Conservation (phyloP, 2,113 vertebrate genomes). For the Raja brachyura region DNA sequence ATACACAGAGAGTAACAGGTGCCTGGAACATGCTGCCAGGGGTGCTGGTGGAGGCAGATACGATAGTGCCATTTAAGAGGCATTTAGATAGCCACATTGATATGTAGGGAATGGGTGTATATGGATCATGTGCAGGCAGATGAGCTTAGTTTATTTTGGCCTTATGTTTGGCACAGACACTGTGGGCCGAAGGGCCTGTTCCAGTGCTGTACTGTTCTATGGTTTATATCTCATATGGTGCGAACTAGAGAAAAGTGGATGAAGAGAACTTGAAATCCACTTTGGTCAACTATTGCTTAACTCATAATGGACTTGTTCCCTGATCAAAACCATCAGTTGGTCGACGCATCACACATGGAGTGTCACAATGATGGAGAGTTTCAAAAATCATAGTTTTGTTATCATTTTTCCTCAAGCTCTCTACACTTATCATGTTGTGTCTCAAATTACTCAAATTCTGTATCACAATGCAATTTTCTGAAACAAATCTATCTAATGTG, state of each 20-base stretch:
- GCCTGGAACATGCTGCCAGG: too few relatives aligned
- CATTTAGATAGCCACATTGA: too few relatives aligned
- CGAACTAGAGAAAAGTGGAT: background rate
- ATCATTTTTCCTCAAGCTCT: background rate
- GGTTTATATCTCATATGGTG: too few relatives aligned
- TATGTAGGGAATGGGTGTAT: too few relatives aligned
- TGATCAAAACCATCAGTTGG: background rate
- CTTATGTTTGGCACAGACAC: too few relatives aligned
- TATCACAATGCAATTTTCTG: background rate
- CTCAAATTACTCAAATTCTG: background rate
- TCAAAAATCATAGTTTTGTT: background rate
- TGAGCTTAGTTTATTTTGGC: too few relatives aligned
- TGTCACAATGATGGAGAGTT: background rate
- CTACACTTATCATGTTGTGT: background rate
- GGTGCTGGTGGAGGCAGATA: too few relatives aligned
- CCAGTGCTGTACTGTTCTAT: too few relatives aligned
- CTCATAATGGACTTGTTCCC: background rate
- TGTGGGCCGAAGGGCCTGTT: too few relatives aligned
- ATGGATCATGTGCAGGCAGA: too few relatives aligned
- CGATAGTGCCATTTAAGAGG: too few relatives aligned
- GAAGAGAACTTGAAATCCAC: background rate
- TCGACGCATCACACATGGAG: background rate
- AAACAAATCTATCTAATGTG: background rate
- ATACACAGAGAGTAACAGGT: too few relatives aligned
- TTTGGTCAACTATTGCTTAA: background rate